phyloP scores from a whole-genome alignment of 2,888 invertebrate species.

The Epistrophella euchroma region DNA sequence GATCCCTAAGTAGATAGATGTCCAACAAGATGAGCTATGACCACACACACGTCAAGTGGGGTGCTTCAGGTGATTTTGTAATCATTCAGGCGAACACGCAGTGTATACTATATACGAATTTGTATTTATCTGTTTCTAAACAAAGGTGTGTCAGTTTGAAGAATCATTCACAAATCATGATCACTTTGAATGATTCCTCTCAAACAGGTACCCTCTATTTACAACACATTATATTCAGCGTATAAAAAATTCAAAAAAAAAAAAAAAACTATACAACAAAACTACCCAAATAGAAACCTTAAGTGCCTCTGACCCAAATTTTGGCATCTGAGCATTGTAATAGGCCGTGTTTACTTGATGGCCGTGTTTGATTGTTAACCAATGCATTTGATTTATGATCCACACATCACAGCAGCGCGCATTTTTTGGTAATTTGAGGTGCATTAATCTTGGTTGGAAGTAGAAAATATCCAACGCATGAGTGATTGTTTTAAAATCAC shows the following conservation, averaged over 20 bases:
- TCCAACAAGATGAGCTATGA: constrained; percentile 66
- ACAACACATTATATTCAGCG: neutral
- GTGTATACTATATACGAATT: constrained; percentile 16
- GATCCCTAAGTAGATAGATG: constrained; percentile 36
- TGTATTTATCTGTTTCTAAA: constrained; percentile 49
- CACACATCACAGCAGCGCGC: constrained; percentile 16
- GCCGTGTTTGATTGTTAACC: constrained; percentile 58
- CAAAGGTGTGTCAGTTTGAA: constrained; percentile 72
- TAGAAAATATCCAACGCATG: constrained; percentile 18
- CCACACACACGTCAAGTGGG: constrained; percentile 71
- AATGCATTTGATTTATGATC: constrained; percentile 68
- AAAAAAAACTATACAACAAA: neutral
- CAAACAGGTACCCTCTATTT: constrained; percentile 39
- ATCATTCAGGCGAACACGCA: constrained; percentile 54
- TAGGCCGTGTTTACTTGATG: constrained; percentile 68
- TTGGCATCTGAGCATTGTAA: constrained; percentile 68
- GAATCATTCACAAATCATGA: constrained; percentile 68
- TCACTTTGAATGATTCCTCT: constrained; percentile 52
- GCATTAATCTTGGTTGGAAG: constrained; percentile 57
- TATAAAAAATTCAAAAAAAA: no score
- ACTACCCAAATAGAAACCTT: constrained; percentile 71
- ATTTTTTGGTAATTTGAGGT: constrained; percentile 37
- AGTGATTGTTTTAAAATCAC: constrained; percentile 47
- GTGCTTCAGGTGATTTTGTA: constrained; percentile 74
- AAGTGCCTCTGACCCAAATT: constrained; percentile 76